Evolutionary conservation across 2,888 invertebrate genomes (phyloP).

Genomic region (Phasia obesa): DNA sequence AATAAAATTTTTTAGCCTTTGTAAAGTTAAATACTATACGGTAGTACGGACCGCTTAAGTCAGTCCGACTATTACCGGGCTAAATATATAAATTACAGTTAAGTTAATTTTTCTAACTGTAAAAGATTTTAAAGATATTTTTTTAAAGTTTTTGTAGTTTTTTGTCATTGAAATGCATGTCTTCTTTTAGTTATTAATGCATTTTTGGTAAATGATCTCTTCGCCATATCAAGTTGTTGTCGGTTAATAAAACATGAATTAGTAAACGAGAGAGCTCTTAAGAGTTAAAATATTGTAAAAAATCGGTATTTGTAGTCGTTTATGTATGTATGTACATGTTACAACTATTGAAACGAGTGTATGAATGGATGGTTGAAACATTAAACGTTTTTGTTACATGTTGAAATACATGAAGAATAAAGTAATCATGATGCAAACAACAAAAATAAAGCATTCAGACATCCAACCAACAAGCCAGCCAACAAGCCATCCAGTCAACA

Average conservation of each 20-base stretch:
- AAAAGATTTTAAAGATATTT: too few relatives aligned
- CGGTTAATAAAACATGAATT: constrained; percentile 7
- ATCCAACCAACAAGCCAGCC: not conserved
- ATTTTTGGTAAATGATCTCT: constrained; percentile 39
- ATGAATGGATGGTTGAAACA: constrained; percentile 58
- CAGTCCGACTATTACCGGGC: too few relatives aligned
- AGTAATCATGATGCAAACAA: constrained; percentile 65
- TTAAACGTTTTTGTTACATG: constrained; percentile 60
- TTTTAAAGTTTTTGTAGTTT: not conserved
- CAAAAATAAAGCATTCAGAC: constrained; percentile 17
- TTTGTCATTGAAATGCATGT: constrained; percentile 47
- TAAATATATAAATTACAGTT: too few relatives aligned
- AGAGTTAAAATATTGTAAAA: constrained; percentile 17
- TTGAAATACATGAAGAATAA: constrained; percentile 67
- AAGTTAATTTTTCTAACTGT: too few relatives aligned
- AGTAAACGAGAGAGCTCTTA: not conserved
- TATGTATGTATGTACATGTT: too few relatives aligned
- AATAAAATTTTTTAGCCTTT: too few relatives aligned
- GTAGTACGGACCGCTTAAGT: too few relatives aligned
- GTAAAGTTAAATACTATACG: too few relatives aligned
- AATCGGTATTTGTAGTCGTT: constrained; percentile 48
- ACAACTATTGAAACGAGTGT: constrained; percentile 1
- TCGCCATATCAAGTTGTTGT: constrained; percentile 55
- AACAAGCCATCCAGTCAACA: constrained; percentile 19
- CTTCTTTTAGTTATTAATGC: constrained; percentile 26